A percentile compares a stretch with the other conserved stretches of the same genome.
phyloP scores from a whole-genome alignment of 2,888 invertebrate genomes.

The Athalia rosae region DNA sequence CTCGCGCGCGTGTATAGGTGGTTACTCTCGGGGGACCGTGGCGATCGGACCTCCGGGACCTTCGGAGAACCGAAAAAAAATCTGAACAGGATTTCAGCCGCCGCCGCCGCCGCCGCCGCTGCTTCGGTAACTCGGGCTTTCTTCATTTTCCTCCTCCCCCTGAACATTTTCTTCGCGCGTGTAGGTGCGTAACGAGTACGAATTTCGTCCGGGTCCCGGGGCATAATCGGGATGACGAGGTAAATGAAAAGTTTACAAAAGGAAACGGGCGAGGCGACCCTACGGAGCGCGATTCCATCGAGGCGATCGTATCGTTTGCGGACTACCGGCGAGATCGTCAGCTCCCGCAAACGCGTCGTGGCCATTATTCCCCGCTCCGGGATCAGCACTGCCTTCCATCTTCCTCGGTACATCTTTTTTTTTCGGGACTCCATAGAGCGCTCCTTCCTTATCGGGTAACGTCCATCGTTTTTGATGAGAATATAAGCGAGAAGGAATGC shows the following conservation, averaged over 20 bases:
- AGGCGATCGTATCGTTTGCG: conserved; percentile 57
- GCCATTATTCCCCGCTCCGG: conserved; percentile 35
- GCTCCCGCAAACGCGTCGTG: background rate
- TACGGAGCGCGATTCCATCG: conserved; percentile 63
- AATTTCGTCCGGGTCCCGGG: too few species aligned
- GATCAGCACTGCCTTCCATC: background rate
- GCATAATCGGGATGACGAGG: too few species aligned
- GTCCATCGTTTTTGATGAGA: conserved; percentile 38
- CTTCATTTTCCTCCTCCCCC: background rate
- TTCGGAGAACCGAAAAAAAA: conserved; percentile 47
- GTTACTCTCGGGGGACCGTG: background rate
- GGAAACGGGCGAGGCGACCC: conserved; percentile 60
- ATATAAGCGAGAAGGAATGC: conserved; percentile 40
- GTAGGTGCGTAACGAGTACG: background rate
- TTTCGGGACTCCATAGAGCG: conserved; percentile 20
- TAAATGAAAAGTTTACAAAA: conserved; percentile 12
- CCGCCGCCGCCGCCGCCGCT: too few species aligned
- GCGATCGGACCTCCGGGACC: conserved; percentile 29
- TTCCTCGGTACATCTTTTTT: conserved; percentile 15
- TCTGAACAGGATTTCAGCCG: conserved; percentile 29
- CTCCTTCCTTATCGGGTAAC: conserved; percentile 26
- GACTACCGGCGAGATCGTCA: conserved; percentile 4
- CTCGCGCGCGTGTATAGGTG: conserved; percentile 20
- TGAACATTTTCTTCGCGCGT: background rate
- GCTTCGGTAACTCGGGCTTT: too few species aligned